phyloP scores from a whole-genome alignment of 2,888 invertebrate species.

The Coelopa pilipes region DNA sequence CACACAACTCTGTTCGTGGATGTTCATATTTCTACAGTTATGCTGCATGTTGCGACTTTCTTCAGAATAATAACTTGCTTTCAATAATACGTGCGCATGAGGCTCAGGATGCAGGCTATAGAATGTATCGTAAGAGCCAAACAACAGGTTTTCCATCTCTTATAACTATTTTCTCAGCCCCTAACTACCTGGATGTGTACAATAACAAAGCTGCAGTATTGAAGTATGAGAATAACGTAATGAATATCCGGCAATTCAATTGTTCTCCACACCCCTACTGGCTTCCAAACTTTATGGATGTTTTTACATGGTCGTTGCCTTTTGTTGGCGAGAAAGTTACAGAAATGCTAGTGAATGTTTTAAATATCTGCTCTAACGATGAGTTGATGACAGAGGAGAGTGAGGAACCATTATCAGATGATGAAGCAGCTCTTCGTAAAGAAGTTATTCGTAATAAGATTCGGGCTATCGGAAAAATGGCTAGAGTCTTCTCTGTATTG shows the following conservation, averaged over 20 bases:
- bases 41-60: conserved; percentile 99
- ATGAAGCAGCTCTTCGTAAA: conserved; percentile 93
- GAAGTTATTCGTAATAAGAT: conserved; percentile 99
- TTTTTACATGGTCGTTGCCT: conserved; percentile 99
- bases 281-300: conserved; percentile 99
- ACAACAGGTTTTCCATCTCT: conserved; percentile 99
- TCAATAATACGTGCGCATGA: conserved; percentile 99
- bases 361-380: conserved; percentile 99
- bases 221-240: conserved; percentile 99
- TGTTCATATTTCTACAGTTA: conserved; percentile 99
- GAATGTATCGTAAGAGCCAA: conserved; percentile 99
- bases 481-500: conserved; percentile 98
- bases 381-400: conserved; percentile 97
- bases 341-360: conserved; percentile 99
- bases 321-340: conserved; percentile 99
- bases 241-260: conserved; percentile 99
- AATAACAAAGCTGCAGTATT: conserved; percentile 99
- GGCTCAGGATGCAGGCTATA: conserved; percentile 97
- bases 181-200: conserved; percentile 99
- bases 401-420: conserved; percentile 72
- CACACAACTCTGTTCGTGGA: conserved; percentile 99
- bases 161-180: conserved; percentile 99
- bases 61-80: conserved; percentile 99
- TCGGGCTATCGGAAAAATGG: conserved; percentile 99
- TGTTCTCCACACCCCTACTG: conserved; percentile 99